Evolutionary conservation across 1,140 invertebrate genomes (phyloP).

Genomic region (Ips typographus): DNA sequence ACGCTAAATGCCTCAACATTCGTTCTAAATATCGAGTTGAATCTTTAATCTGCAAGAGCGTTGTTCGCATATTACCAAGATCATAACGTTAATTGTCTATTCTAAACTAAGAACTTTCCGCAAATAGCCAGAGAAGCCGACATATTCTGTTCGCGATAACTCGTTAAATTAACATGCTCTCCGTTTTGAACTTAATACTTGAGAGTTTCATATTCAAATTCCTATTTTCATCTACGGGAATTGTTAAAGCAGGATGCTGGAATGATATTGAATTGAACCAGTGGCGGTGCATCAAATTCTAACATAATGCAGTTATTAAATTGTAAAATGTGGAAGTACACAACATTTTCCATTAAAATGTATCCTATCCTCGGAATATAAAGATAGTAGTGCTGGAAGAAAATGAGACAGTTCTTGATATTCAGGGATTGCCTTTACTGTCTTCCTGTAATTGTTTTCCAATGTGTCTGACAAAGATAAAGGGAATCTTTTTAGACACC

Average conservation of each 20-base stretch:
- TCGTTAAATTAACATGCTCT: slow-evolving; percentile 3
- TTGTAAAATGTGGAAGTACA: too few species aligned
- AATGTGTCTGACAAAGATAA: too few species aligned
- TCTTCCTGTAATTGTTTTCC: too few species aligned
- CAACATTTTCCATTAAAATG: too few species aligned
- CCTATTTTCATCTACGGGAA: slow-evolving; percentile 1
- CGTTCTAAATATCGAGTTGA: slow-evolving; percentile 1
- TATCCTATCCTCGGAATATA: too few species aligned
- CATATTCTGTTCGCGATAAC: slow-evolving; percentile 3
- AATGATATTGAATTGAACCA: too few species aligned
- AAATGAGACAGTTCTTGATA: too few species aligned
- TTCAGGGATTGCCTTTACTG: too few species aligned
- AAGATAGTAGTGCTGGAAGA: too few species aligned
- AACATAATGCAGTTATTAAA: too few species aligned
- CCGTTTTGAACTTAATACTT: slow-evolving; percentile 1
- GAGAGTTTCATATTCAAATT: not conserved
- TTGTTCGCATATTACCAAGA: not conserved
- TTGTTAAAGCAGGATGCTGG: not conserved
- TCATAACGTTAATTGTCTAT: slow-evolving; percentile 4
- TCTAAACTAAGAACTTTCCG: slow-evolving; percentile 1
- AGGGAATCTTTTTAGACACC: too few species aligned
- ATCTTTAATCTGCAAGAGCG: slow-evolving; percentile 1
- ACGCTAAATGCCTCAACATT: not conserved
- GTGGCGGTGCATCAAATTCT: too few species aligned
- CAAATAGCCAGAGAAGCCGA: not conserved